phyloP scores from a whole-genome alignment of 2,113 vertebrate species.

The Poeciliopsis occidentalis region DNA sequence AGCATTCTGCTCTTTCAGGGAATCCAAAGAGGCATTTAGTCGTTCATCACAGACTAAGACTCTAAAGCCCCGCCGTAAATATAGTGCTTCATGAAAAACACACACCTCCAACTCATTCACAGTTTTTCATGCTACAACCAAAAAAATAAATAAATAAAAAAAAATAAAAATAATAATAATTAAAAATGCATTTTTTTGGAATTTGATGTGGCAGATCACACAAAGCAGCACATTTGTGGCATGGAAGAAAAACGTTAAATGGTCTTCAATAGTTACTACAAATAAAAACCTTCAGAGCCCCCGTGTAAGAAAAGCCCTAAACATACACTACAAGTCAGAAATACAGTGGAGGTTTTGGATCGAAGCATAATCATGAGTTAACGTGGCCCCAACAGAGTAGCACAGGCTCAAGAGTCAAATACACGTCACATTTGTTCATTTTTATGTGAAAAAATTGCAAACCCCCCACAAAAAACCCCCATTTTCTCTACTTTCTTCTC shows the following conservation, averaged over 20 bases:
- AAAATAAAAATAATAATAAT: too few species aligned
- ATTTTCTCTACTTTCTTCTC: neutral
- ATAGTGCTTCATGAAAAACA: neutral
- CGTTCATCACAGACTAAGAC: constrained; percentile 21
- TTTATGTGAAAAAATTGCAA: neutral
- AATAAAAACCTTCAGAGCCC: too few species aligned
- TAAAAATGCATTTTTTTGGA: neutral
- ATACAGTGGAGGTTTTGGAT: too few species aligned
- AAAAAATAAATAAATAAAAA: neutral
- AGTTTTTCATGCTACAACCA: neutral
- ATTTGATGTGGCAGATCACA: neutral
- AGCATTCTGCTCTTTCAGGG: constrained; percentile 55
- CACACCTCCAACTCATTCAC: neutral
- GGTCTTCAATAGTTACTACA: too few species aligned
- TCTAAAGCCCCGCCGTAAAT: constrained; percentile 43
- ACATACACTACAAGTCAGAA: neutral
- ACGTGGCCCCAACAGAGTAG: neutral
- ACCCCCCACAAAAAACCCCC: neutral
- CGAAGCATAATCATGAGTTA: too few species aligned
- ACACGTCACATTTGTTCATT: neutral
- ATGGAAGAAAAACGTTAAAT: neutral
- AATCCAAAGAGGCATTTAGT: constrained; percentile 35
- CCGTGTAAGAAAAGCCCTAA: neutral
- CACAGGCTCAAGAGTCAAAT: neutral
- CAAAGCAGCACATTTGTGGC: neutral